Percentiles rank a stretch among this genome's conserved stretches.
phyloP scores from a whole-genome alignment of 2,888 invertebrate genomes.

The Ichneumon xanthorius region DNA sequence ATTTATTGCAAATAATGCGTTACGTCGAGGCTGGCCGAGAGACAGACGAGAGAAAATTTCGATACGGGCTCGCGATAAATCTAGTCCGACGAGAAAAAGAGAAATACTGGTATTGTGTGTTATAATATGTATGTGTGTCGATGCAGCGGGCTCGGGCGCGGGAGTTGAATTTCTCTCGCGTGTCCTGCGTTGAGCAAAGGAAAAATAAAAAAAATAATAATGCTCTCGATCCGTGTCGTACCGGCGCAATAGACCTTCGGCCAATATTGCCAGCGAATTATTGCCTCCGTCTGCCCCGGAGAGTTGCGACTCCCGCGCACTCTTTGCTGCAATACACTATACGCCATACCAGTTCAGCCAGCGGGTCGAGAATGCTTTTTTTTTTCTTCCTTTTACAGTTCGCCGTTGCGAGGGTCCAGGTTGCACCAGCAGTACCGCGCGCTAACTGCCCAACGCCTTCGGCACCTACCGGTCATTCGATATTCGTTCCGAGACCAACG shows the following conservation, averaged over 20 bases:
- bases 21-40: not conserved
- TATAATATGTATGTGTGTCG: not conserved
- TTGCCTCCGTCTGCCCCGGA: conserved; percentile 59
- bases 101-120: conserved; percentile 32
- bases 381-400: conserved; percentile 50
- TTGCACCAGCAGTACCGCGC: conserved; percentile 62
- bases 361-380: conserved; percentile 44
- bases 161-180: conserved; percentile 62
- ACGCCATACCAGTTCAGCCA: conserved; percentile 59
- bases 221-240: conserved; percentile 60
- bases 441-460: conserved; percentile 67
- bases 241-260: conserved; percentile 58
- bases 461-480: conserved; percentile 72
- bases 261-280: conserved; percentile 67
- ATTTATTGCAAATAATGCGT: conserved; percentile 40
- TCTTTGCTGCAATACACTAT: conserved; percentile 49
- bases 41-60: conserved; percentile 36
- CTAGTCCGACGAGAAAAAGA: conserved; percentile 40
- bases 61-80: conserved; percentile 56
- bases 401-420: conserved; percentile 69
- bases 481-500: conserved; percentile 69
- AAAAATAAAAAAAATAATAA: conserved; percentile 21
- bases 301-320: conserved; percentile 65
- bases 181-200: conserved; percentile 43
- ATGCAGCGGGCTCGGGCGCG: conserved; percentile 10